Evolutionary conservation across 2,113 vertebrate species (phyloP), one percentile per base, ranked within the genome.

Genomic region (Xyliphius kryptos): DNA sequence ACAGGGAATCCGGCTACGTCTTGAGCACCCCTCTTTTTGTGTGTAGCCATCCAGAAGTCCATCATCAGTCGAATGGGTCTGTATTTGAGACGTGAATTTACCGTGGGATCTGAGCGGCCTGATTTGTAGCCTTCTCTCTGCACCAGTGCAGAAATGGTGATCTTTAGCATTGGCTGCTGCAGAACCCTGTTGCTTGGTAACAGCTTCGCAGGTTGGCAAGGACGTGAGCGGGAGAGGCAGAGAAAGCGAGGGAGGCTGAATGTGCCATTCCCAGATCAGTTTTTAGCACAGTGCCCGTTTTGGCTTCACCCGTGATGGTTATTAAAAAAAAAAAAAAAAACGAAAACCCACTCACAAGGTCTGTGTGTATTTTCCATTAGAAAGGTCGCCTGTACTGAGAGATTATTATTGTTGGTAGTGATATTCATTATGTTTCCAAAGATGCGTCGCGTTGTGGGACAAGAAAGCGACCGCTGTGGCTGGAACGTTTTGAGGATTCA

Each of bases 111-210:
- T 52, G 65, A 44, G 21, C 10, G 57, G 48, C 40, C 14, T 19
- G 61, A 58, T 64, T 59, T 76, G 72, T 41, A 67, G 70, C 77
- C 37, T 21, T 46, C 61, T 52, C 44, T 72, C 50, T 73, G 62
- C 67, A 68, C 71, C 60, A 65, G 75, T 55, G 54, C 80, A 48
- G 69, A 75, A 79, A 78, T 74, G 69, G 57, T 76, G 78, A 80
- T 77, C 74, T 77, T 76, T 74, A 77, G 75, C 74, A 63, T 67
- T 69, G 79, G 74, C 77, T 82, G 68, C 76, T 74, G 76, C 70
- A 47, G 63, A 67, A 74, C 60, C 77, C 68, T 82, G 83, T 86
- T 87, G 84, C 85, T 85, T 83, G 75, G 85, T 81, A 78, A 85
- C 81, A 9, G 73, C 76, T 80, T 81, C 65, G 38, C 46, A 72